Percentiles rank a stretch among this genome's conserved stretches.
Conservation (phyloP, 2,888 invertebrate species). For the Cyaniris semiargus region DNA sequence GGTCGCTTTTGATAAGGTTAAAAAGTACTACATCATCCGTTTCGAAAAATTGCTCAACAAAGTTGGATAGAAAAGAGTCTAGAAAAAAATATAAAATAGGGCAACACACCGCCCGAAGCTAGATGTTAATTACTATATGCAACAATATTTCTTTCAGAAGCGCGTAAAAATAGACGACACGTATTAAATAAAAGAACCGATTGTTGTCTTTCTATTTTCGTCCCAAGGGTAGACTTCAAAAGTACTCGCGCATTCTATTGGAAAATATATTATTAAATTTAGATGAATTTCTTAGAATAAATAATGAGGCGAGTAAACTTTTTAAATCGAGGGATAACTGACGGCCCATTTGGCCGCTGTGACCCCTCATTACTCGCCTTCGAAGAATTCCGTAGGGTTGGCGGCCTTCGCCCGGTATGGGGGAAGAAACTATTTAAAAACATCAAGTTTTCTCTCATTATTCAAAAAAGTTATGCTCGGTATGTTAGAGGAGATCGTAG, state of each 20-base stretch:
- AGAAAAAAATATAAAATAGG: neutral
- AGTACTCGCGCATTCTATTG: neutral
- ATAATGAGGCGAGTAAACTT: neutral
- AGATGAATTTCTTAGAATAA: neutral
- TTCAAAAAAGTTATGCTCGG: neutral
- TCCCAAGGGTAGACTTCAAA: neutral
- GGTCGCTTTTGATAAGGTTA: too few relatives aligned
- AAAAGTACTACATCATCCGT: neutral
- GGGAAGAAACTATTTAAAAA: neutral
- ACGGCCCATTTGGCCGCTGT: neutral
- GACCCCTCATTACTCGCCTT: neutral
- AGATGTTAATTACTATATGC: conserved; percentile 12
- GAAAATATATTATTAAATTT: neutral
- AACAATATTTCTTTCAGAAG: conserved; percentile 12
- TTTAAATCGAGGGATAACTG: neutral
- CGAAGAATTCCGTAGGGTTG: neutral
- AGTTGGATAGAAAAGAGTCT: neutral
- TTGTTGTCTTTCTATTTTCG: conserved; percentile 1
- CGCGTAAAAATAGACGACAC: conserved; percentile 1
- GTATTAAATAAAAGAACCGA: neutral
- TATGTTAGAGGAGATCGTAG: too few relatives aligned
- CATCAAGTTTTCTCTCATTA: neutral
- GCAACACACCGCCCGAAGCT: neutral
- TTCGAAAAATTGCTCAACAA: neutral
- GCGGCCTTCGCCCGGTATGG: neutral